Conservation (phyloP, 92 coral and sea anemone species). For the Zoanthus gigantus region DNA sequence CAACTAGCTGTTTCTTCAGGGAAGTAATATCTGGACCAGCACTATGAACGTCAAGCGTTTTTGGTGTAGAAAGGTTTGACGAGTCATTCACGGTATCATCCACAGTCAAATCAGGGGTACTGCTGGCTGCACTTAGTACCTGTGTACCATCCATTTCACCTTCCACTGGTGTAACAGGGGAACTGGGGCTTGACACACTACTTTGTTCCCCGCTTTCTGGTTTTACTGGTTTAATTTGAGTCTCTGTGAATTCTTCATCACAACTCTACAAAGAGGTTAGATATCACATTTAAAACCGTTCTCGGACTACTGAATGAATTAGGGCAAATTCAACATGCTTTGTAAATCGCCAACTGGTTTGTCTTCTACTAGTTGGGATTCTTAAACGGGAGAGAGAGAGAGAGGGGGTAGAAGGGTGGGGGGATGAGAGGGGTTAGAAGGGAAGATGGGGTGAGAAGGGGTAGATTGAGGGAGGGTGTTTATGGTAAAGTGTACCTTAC, state of each 20-base stretch:
- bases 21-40: constrained; percentile 29
- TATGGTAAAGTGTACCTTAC: too few species aligned
- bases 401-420: too few species aligned
- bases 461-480: too few species aligned
- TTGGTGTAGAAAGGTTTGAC: constrained; percentile 32
- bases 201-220: constrained; percentile 71
- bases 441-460: too few species aligned
- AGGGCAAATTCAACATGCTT: too few species aligned
- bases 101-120: constrained; percentile 78
- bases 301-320: too few species aligned
- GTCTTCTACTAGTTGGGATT: too few species aligned
- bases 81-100: constrained; percentile 61
- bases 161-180: constrained; percentile 82
- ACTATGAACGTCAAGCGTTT: neutral
- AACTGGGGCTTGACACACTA: constrained; percentile 75
- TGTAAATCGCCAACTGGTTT: too few species aligned
- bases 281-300: too few species aligned
- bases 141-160: constrained; percentile 76
- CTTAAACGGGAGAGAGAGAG: too few species aligned
- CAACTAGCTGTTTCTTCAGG: constrained; percentile 66
- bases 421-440: too few species aligned
- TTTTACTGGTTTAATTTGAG: constrained; percentile 46
- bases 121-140: constrained; percentile 74
- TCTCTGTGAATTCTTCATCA: constrained; percentile 57
- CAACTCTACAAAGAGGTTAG: constrained; percentile 2